Percentiles rank a stretch among this genome's conserved stretches.
These are phyloP conservation scores for Neotoma lepida DNA, from an alignment of 2,113 vertebrate genomes.

Conservation along the genomic window DNA sequence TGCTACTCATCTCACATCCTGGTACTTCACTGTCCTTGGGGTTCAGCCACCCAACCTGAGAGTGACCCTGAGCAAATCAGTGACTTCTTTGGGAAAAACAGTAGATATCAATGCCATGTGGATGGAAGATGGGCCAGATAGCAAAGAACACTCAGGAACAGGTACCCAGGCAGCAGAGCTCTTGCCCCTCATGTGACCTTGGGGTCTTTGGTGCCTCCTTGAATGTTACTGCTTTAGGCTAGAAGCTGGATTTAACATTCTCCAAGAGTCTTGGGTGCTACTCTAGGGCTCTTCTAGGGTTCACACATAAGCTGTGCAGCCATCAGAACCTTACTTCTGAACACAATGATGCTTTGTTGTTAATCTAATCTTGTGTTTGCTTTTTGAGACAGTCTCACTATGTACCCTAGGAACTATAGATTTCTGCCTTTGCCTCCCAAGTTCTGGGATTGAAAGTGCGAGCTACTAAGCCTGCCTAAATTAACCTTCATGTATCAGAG, in stretches of 20 bases:
- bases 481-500: background rate
- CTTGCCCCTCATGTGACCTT: background rate
- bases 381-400: background rate
- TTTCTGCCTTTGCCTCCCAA: background rate
- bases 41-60: conserved; percentile 31
- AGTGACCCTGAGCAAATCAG: background rate
- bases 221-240: background rate
- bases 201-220: background rate
- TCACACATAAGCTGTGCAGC: background rate
- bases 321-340: conserved; percentile 43
- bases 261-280: background rate
- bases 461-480: background rate
- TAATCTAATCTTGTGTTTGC: background rate
- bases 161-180: background rate
- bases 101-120: background rate
- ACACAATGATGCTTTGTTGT: conserved; percentile 24
- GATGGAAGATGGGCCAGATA: background rate
- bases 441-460: background rate
- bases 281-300: background rate
- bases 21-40: background rate
- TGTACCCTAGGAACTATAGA: background rate
- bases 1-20: background rate
- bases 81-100: conserved; percentile 14
- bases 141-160: background rate
- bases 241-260: background rate